Conservation (phyloP, 2,113 vertebrate species). For the Pantherophis guttatus region DNA sequence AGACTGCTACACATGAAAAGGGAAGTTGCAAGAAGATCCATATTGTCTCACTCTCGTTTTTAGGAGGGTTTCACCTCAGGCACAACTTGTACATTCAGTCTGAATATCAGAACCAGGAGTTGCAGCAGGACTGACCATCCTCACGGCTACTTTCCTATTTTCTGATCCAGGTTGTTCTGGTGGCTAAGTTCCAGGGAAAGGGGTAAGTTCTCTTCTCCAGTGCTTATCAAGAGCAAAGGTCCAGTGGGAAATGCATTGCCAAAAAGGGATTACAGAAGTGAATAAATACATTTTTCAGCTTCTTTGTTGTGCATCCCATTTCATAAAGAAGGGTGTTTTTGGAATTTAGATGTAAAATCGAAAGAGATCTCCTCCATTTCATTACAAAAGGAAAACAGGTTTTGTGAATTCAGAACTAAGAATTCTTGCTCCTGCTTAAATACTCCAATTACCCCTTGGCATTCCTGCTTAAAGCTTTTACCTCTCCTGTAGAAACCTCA, state of each 20-base stretch:
- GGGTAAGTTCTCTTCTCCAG: not conserved
- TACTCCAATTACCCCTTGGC: not conserved
- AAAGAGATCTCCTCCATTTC: not conserved
- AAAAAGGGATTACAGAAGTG: not conserved
- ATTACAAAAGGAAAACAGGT: not conserved
- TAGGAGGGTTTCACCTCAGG: too few relatives aligned
- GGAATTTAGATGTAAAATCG: not conserved
- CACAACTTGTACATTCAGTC: not conserved
- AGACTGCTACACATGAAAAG: not conserved
- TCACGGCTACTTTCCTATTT: not conserved
- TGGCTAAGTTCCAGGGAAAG: not conserved
- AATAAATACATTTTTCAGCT: not conserved
- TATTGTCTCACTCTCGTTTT: not conserved
- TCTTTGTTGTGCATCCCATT: not conserved
- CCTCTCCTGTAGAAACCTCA: not conserved
- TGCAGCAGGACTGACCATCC: not conserved
- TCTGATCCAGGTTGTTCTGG: not conserved
- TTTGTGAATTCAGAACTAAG: not conserved
- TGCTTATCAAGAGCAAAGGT: not conserved
- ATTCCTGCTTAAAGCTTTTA: not conserved
- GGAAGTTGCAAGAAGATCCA: not conserved
- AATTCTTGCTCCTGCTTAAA: not conserved
- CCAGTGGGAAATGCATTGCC: not conserved
- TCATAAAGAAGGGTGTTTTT: not conserved
- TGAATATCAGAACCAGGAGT: not conserved